Percentiles rank a stretch among this genome's conserved stretches.
These are phyloP conservation scores for Actinemys pallida DNA, from an alignment of 2,113 vertebrate genomes.

Conservation along the genomic window DNA sequence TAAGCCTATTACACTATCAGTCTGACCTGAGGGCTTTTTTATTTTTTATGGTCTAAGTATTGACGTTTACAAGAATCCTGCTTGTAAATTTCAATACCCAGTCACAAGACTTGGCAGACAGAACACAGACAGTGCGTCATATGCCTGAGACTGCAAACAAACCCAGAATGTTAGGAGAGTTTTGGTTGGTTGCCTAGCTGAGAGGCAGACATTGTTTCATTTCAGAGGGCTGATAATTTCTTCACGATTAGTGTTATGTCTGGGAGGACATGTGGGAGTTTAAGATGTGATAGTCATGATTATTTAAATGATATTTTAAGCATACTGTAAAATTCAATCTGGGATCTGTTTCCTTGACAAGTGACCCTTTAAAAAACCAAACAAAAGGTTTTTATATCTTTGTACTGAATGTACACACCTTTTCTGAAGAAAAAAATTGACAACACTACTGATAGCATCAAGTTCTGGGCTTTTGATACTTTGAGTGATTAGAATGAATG, in stretches of 20 bases:
- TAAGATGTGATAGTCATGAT: slow-evolving; percentile 1
- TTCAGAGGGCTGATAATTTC: slow-evolving; percentile 22
- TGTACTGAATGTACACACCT: background rate
- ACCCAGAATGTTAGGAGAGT: background rate
- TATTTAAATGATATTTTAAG: slow-evolving; percentile 15
- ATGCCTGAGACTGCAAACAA: background rate
- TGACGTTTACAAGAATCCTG: slow-evolving; percentile 30
- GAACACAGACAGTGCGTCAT: slow-evolving; percentile 1
- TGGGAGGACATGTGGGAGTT: background rate
- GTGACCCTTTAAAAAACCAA: background rate
- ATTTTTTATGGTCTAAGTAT: slow-evolving; percentile 11
- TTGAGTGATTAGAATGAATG: background rate
- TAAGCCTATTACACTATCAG: slow-evolving; percentile 16
- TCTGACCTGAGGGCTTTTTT: slow-evolving; percentile 29
- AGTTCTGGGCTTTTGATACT: background rate
- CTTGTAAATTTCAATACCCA: slow-evolving; percentile 59
- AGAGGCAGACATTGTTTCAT: slow-evolving; percentile 19
- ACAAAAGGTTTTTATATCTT: background rate
- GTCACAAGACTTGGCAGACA: slow-evolving; percentile 11
- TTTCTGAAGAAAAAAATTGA: background rate
- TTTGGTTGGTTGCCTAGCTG: slow-evolving; percentile 51
- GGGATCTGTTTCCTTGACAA: slow-evolving; percentile 6
- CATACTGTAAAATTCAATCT: background rate
- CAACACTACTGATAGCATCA: background rate
- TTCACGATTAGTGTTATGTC: background rate